A percentile compares a stretch with the other conserved stretches of the same genome.
These are phyloP conservation scores for Orthonychiurus folsomi DNA, from an alignment of 2,888 invertebrate genomes.

Conservation along the genomic window DNA sequence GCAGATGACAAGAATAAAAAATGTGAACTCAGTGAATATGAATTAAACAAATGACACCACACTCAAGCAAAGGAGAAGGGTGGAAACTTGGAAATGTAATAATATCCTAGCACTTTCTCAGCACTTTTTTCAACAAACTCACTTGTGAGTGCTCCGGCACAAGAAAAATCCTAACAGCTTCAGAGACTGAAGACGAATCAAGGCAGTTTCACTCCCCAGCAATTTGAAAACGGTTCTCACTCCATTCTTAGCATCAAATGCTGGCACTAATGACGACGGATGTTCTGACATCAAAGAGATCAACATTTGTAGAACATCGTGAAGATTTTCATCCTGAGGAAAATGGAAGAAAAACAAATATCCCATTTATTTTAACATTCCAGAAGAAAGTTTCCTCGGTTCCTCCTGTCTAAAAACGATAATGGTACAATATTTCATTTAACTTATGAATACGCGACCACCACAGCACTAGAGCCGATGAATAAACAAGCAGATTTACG, in stretches of 20 bases:
- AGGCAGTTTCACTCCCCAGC: conserved; percentile 87
- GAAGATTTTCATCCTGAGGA: conserved; percentile 86
- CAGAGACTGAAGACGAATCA: conserved; percentile 88
- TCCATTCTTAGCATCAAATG: conserved; percentile 94
- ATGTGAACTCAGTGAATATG: too few relatives aligned
- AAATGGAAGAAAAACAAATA: conserved; percentile 13
- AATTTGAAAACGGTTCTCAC: conserved; percentile 95
- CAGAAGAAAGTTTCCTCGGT: too few relatives aligned
- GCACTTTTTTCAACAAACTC: too few relatives aligned
- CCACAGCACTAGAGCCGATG: too few relatives aligned
- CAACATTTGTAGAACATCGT: conserved; percentile 93
- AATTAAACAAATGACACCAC: not conserved
- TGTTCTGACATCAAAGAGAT: conserved; percentile 97
- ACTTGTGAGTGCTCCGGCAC: conserved; percentile 97
- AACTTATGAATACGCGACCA: too few relatives aligned
- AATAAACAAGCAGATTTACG: too few relatives aligned
- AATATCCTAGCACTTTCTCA: not conserved
- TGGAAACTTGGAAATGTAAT: not conserved
- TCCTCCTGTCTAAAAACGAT: too few relatives aligned
- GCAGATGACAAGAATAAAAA: too few relatives aligned
- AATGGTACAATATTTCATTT: too few relatives aligned
- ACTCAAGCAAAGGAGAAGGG: not conserved
- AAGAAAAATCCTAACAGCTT: conserved; percentile 96
- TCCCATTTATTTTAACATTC: too few relatives aligned
- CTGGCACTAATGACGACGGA: conserved; percentile 97